Conservation (phyloP, 2,888 invertebrate species). For the Eurytoma adleriae region DNA sequence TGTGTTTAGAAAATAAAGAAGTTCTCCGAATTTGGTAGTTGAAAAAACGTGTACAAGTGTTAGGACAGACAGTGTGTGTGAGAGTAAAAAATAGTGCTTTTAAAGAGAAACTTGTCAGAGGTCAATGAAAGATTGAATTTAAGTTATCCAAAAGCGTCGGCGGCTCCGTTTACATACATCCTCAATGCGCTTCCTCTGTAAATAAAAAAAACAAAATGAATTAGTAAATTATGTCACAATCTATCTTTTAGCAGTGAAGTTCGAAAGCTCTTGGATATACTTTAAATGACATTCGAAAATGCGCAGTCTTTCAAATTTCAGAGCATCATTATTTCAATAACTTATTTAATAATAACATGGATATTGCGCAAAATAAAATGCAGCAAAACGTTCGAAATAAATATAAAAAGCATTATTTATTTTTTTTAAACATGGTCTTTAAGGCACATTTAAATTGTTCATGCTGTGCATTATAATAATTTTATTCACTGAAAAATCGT, state of each 20-base stretch:
- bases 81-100: too few relatives aligned
- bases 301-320: background rate
- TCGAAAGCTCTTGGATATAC: slow-evolving; percentile 1
- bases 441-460: background rate
- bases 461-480: slow-evolving; percentile 10
- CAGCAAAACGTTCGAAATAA: background rate
- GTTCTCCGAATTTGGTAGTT: slow-evolving; percentile 1
- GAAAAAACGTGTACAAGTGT: slow-evolving; percentile 3
- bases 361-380: background rate
- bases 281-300: too few relatives aligned
- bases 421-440: background rate
- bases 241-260: slow-evolving; percentile 1
- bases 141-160: slow-evolving; percentile 35
- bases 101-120: background rate
- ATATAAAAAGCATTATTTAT: background rate
- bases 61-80: too few relatives aligned
- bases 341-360: background rate
- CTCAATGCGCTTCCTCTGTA: slow-evolving; percentile 88
- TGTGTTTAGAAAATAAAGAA: background rate
- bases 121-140: background rate
- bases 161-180: slow-evolving; percentile 82
- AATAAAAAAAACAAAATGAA: slow-evolving; percentile 76
- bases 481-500: background rate
- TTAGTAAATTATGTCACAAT: slow-evolving; percentile 24
- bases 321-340: background rate